Evolutionary conservation across 1,140 invertebrate species (phyloP).

Genomic region (Carposina sasakii): DNA sequence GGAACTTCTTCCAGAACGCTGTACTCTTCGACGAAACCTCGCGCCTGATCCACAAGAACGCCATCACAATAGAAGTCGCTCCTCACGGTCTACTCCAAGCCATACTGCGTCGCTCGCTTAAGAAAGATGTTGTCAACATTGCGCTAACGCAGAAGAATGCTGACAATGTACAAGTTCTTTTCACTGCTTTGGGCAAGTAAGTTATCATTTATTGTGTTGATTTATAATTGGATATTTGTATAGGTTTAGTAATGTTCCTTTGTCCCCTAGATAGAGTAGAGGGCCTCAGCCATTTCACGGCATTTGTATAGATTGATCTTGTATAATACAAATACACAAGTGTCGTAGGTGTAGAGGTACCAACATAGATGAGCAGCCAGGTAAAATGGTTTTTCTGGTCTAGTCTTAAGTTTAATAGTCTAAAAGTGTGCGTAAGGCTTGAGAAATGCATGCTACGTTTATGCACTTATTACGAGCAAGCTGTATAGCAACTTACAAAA

Average conservation of each 20-base stretch:
- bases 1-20: conserved; percentile 76
- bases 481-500: too few relatives aligned
- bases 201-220: conserved; percentile 30
- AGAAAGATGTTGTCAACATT: conserved; percentile 78
- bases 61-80: conserved; percentile 86
- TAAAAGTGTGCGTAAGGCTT: too few relatives aligned
- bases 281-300: too few relatives aligned
- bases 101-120: conserved; percentile 77
- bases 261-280: not conserved
- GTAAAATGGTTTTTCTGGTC: too few relatives aligned
- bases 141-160: conserved; percentile 84
- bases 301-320: too few relatives aligned
- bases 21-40: conserved; percentile 91
- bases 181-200: conserved; percentile 82
- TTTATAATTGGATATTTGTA: not conserved
- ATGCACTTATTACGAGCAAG: too few relatives aligned
- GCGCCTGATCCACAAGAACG: conserved; percentile 82
- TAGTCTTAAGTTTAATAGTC: too few relatives aligned
- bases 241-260: not conserved
- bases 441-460: too few relatives aligned
- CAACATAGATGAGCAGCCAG: too few relatives aligned
- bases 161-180: conserved; percentile 81
- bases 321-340: too few relatives aligned
- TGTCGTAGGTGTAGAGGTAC: too few relatives aligned
- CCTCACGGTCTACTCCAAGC: conserved; percentile 87